Conservation (phyloP, 2,888 invertebrate genomes). For the Sturmia bella region DNA sequence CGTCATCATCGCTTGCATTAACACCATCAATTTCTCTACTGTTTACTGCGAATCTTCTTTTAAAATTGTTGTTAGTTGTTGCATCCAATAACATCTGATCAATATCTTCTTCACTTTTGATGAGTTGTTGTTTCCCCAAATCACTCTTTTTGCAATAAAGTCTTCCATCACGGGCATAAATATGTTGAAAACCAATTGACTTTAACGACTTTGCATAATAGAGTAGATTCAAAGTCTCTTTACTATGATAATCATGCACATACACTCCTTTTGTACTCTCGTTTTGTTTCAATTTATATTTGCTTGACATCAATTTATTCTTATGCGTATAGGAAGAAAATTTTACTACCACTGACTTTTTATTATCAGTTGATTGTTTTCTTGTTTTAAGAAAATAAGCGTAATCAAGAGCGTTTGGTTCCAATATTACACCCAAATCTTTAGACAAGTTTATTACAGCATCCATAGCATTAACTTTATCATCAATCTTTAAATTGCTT, state of each 20-base stretch:
- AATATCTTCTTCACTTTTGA: conserved; percentile 5
- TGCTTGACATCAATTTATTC: not conserved
- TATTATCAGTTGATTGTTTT: not conserved
- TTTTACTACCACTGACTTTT: conserved; percentile 9
- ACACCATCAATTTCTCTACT: not conserved
- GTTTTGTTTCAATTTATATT: conserved; percentile 7
- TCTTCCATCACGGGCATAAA: not conserved
- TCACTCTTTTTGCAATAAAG: conserved; percentile 15
- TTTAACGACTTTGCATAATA: conserved; percentile 22
- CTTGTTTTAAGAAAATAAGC: conserved; percentile 18
- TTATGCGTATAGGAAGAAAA: conserved; percentile 6
- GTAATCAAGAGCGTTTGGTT: conserved; percentile 4
- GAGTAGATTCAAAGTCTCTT: not conserved
- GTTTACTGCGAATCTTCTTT: not conserved
- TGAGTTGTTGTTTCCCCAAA: conserved; percentile 11
- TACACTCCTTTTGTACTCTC: not conserved
- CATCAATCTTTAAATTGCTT: not conserved
- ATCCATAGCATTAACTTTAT: conserved; percentile 4
- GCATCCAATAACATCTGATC: conserved; percentile 15
- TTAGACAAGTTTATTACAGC: conserved; percentile 8
- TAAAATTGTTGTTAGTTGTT: conserved; percentile 10
- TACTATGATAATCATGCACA: not conserved
- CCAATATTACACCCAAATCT: conserved; percentile 20
- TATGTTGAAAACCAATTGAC: conserved; percentile 4
- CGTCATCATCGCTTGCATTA: not conserved